Base-by-base conservation (phyloP, 2,888 invertebrate genomes). In the Hipparchia semele region DNA sequence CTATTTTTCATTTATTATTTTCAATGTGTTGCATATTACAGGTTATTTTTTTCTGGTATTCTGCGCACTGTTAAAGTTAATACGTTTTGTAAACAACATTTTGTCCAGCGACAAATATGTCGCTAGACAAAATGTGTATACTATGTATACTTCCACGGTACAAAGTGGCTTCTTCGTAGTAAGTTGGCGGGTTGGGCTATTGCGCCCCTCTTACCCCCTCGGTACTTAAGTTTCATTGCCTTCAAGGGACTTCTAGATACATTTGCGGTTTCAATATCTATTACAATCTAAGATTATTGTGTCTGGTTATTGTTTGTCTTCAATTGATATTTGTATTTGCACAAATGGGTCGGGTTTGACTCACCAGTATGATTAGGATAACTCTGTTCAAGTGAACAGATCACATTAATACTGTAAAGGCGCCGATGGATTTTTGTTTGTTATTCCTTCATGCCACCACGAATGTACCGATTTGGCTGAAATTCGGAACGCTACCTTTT, bases 211-310 rank as follows among this genome's bases (percentile, higher is more conserved):
- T 53, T 53, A 65, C 64, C 75, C 46, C 53, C 64, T 72, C 46
- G 8, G 64, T 72, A 71, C 74, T 76, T 72, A 76, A 76, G 74
- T 76, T 76, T 72, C 74, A 76, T 76, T 72, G 72, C 74, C 72
- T 74, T 65, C 59, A 65, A 68, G 74, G 76, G 74, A 74, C 72
- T 74, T 72, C 66, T 58, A 58, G 74, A 62, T 74, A 76, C 72
- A 71, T 72, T 74, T 76, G 74, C 64, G 74, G 76, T 72, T 72
- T 74, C 72, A 69, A 68, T 74, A 76, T 72, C 74, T 71, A 75
- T 74, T 74, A 70, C 75, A 67, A 60, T 62, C 58, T 75, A 70
- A 67, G 70, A 75, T 61, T 49, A 69, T 70, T 73, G 66, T 64
- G 12, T 60, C 66, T 68, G 53, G 71, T 70, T 72, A 75, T 73